phyloP scores from a whole-genome alignment of 2,797 vertebrate species.

The Amblyopsis hoosieri region DNA sequence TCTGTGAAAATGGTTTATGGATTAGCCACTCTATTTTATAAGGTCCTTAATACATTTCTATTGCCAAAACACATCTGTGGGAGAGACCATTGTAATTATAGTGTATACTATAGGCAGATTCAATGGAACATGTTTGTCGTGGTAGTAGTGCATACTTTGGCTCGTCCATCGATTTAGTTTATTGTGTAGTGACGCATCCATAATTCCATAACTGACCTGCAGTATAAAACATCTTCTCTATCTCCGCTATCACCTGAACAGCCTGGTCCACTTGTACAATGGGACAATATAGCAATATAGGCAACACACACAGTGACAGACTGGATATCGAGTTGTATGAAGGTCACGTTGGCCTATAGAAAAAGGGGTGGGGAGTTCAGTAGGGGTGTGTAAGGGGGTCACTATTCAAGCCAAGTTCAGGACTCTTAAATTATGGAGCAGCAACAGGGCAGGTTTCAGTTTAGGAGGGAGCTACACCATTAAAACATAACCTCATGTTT shows the following conservation, averaged over 20 bases:
- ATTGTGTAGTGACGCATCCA: background rate
- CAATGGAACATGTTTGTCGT: background rate
- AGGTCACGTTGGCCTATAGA: slow-evolving; percentile 55
- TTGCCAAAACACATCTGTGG: slow-evolving; percentile 68
- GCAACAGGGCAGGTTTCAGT: slow-evolving; percentile 42
- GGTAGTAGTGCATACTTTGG: background rate
- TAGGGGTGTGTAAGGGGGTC: no score
- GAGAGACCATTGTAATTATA: slow-evolving; percentile 15
- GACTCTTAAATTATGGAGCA: slow-evolving; percentile 72
- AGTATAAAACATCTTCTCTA: background rate
- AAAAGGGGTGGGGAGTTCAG: slow-evolving; percentile 8
- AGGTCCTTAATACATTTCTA: slow-evolving; percentile 78
- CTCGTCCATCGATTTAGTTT: background rate
- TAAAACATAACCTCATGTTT: slow-evolving; percentile 25
- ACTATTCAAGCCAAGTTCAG: slow-evolving; percentile 62
- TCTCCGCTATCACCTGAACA: background rate
- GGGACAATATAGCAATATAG: slow-evolving; percentile 8
- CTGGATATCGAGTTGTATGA: slow-evolving; percentile 38
- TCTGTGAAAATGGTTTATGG: slow-evolving; percentile 80
- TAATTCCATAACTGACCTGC: background rate
- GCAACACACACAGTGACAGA: slow-evolving; percentile 20
- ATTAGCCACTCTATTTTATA: slow-evolving; percentile 79
- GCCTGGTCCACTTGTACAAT: slow-evolving; percentile 31
- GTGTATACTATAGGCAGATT: slow-evolving; percentile 29
- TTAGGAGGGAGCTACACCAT: slow-evolving; percentile 37